Evolutionary conservation across 2,113 vertebrate genomes (phyloP).

Genomic region (Mormyrus iriodes): DNA sequence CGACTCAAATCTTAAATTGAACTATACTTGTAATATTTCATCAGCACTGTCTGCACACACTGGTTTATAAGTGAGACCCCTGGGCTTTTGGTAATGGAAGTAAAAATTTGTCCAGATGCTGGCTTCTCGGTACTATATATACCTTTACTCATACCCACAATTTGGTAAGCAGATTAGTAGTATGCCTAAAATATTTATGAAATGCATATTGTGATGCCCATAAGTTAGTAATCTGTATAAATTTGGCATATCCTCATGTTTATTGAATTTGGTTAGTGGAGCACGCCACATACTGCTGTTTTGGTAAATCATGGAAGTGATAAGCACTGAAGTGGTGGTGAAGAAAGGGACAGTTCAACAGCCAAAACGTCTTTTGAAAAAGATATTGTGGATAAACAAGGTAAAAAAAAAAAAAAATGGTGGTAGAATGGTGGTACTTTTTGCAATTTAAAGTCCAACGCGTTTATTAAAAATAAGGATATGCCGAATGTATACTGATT

Average conservation of each 20-base stretch:
- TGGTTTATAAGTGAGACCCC: too few relatives aligned
- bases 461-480: neutral
- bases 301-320: neutral
- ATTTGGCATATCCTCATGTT: neutral
- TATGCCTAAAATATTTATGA: neutral
- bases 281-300: neutral
- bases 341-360: neutral
- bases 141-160: neutral
- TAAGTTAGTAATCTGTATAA: neutral
- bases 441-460: neutral
- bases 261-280: neutral
- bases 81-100: neutral
- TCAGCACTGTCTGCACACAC: too few relatives aligned
- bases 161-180: neutral
- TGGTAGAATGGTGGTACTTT: neutral
- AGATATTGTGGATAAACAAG: neutral
- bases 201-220: neutral
- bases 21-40: too few relatives aligned
- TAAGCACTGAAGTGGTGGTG: neutral
- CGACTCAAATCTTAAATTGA: too few relatives aligned
- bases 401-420: neutral
- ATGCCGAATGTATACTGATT: neutral
- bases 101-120: neutral
- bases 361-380: neutral
- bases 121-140: neutral